Conservation (phyloP, 2,797 vertebrate species). For the Pangasius mekongensis region DNA sequence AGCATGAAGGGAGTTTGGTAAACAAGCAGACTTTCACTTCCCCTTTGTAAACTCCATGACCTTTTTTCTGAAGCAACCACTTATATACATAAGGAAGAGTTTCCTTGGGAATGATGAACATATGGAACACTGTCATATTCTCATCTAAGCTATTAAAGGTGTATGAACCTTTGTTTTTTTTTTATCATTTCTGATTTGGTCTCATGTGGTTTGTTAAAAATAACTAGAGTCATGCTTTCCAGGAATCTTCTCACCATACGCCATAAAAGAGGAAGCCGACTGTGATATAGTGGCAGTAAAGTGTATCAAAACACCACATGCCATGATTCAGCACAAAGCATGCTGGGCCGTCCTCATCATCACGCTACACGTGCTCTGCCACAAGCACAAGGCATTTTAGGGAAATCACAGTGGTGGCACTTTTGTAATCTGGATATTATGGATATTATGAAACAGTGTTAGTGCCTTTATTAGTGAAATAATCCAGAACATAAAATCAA, state of each 20-base stretch:
- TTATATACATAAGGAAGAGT: constrained; percentile 18
- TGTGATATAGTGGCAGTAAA: constrained; percentile 35
- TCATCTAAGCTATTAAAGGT: not conserved
- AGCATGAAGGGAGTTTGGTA: constrained; percentile 31
- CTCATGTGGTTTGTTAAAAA: not conserved
- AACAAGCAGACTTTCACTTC: constrained; percentile 59
- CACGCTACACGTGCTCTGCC: constrained; percentile 36
- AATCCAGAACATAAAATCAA: not conserved
- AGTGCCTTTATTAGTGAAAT: not conserved
- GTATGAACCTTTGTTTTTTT: not conserved
- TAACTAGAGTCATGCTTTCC: constrained; percentile 27
- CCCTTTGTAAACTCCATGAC: constrained; percentile 49
- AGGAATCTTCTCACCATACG: constrained; percentile 35
- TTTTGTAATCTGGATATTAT: constrained; percentile 28
- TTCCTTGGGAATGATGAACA: constrained; percentile 30
- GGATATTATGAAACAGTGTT: constrained; percentile 20
- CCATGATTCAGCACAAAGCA: constrained; percentile 38
- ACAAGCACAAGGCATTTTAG: constrained; percentile 22
- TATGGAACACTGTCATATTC: constrained; percentile 21
- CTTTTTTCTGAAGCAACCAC: constrained; percentile 29
- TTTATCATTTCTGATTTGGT: not conserved
- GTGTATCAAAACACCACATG: constrained; percentile 41
- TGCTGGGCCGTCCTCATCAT: constrained; percentile 13
- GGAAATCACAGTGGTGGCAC: constrained; percentile 35
- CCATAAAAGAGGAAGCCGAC: constrained; percentile 44